Base-by-base conservation (phyloP, 2,113 vertebrate genomes). In the Agelaius phoeniceus region DNA sequence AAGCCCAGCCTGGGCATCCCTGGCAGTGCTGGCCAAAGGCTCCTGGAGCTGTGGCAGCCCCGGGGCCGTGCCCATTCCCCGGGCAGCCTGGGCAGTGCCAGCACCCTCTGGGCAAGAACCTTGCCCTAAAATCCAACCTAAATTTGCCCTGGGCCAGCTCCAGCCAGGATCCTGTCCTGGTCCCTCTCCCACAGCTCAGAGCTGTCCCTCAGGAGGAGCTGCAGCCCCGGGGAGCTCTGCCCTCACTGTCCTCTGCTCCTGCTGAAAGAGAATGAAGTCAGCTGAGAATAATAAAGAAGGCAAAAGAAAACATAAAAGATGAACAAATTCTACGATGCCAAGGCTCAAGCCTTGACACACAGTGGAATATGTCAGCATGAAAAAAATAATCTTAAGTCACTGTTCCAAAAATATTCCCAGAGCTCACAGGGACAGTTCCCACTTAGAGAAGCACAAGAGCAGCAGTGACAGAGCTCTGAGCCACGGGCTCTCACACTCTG, bases 51-150 rank as follows among this genome's bases (percentile, higher is more conserved):
- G 6, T 61, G 69, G 68, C 61, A 89, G 52, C 68, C 77, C 59
- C 11, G 2, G 77, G 77, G 54, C 62, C 0, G 20, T 62, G 71
- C 41, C 71, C 87, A 35, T 68, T 61, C 63, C 55, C 55, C 76
- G 78, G 52, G 77, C 27, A 74, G 68, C 86, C 51, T 58, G 77
- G 39, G 9, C 48, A 83, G 87, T 54, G 71, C 62, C 71, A 28
- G 24, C 62, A 83, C n/a, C 52, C 78, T 83, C 55, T 48, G 39
- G 48, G 51, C 55, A 52, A 54, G 24, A 46, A 20, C 28, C n/a
- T 54, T 61, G 1, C 14, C 18, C 62, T 67, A 1, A 5, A 6
- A 3, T 41, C 13, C 46, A 39, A 0, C 46, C 46, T 39, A 0
- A 16, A 2, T 21, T 28, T 6, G 3, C 5, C 55, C 63, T 83